Evolutionary conservation across 2,797 vertebrate genomes (phyloP).

Genomic region (Sebastes itinus): DNA sequence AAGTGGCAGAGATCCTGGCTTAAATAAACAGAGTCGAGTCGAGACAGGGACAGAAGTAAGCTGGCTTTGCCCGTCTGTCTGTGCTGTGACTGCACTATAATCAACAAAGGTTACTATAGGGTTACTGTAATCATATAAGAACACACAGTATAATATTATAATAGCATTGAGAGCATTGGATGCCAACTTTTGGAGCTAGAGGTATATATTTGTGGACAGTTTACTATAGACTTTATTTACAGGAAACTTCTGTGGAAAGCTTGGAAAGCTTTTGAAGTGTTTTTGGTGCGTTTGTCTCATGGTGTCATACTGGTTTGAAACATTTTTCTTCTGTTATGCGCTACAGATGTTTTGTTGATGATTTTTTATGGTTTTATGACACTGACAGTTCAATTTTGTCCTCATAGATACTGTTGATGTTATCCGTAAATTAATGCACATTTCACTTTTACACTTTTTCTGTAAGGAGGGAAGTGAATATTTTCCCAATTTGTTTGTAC

Average conservation of each 20-base stretch:
- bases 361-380: background rate
- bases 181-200: slow-evolving; percentile 9
- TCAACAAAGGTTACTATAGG: slow-evolving; percentile 51
- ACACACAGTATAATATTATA: slow-evolving; percentile 38
- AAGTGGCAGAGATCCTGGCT: slow-evolving; percentile 50
- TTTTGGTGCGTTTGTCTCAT: background rate
- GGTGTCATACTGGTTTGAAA: slow-evolving; percentile 5
- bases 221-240: background rate
- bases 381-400: background rate
- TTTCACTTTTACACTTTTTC: too few relatives aligned
- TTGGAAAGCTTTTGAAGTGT: background rate
- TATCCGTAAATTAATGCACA: background rate
- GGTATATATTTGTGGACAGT: slow-evolving; percentile 6
- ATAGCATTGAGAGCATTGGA: slow-evolving; percentile 15
- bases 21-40: slow-evolving; percentile 63
- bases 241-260: background rate
- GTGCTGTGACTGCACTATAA: slow-evolving; percentile 43
- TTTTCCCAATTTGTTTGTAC: rapidly evolving
- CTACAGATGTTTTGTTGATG: background rate
- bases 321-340: background rate
- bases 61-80: slow-evolving; percentile 55
- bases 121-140: slow-evolving; percentile 61
- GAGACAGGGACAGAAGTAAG: slow-evolving; percentile 41
- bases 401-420: background rate
- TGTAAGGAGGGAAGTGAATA: background rate